phyloP scores from a whole-genome alignment of 1,140 invertebrate species.

The Saxidomus purpurata region DNA sequence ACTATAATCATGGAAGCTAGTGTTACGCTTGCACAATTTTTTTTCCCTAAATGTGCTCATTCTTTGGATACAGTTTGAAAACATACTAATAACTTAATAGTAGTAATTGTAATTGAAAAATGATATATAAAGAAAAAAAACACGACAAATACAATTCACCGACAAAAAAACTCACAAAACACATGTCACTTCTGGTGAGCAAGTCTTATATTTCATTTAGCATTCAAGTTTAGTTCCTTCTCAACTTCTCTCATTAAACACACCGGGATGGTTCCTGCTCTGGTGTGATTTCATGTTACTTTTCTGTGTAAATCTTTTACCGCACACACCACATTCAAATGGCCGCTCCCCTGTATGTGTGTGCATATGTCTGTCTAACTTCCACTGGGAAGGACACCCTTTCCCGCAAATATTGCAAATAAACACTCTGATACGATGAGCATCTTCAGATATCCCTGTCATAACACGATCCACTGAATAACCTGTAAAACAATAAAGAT shows the following conservation, averaged over 20 bases:
- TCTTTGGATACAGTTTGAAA: no score
- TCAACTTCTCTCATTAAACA: not conserved
- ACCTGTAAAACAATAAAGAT: not conserved
- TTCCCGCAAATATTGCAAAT: conserved; percentile 79
- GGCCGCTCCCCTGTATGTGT: conserved; percentile 31
- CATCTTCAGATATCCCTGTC: not conserved
- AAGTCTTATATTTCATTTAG: no score
- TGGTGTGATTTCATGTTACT: conserved; percentile 91
- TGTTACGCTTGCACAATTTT: no score
- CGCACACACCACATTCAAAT: not conserved
- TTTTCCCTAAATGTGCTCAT: no score
- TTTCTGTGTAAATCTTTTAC: conserved; percentile 3
- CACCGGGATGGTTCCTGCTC: not conserved
- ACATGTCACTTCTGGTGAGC: no score
- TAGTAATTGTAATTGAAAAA: no score
- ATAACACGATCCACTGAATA: not conserved
- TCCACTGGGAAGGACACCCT: not conserved
- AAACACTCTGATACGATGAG: not conserved
- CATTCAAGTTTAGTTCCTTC: no score
- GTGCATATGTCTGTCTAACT: conserved; percentile 9
- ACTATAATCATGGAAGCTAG: no score
- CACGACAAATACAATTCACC: no score
- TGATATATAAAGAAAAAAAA: no score
- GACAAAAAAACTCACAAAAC: no score
- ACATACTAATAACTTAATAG: no score